These are phyloP conservation scores for Drosophila algonquin DNA, from an alignment of 2,888 invertebrate species.

Conservation along the genomic window DNA sequence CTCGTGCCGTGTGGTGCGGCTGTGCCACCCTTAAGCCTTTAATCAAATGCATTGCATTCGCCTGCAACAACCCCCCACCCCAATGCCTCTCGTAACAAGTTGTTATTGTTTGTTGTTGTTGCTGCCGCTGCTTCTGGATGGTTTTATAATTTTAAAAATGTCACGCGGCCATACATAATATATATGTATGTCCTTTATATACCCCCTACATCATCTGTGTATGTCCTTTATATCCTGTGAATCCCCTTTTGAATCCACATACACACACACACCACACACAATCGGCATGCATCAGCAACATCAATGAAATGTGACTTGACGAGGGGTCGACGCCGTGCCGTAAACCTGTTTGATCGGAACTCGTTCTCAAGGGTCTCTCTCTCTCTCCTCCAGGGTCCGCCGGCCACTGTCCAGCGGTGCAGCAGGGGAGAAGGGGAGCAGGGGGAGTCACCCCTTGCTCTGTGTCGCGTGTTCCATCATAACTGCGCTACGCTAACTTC, in stretches of 20 bases:
- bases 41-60: conserved; percentile 62
- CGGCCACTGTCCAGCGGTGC: conserved; percentile 55
- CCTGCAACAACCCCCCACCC: conserved; percentile 47
- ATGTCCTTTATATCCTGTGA: not conserved
- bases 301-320: conserved; percentile 74
- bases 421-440: conserved; percentile 47
- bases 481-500: conserved; percentile 16
- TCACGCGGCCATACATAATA: conserved; percentile 60
- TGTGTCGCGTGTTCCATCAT: conserved; percentile 74
- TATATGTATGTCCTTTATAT: not conserved
- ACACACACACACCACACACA: too few species aligned
- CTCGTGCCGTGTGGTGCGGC: conserved; percentile 39
- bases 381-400: not conserved
- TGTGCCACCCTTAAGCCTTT: conserved; percentile 62
- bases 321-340: conserved; percentile 46
- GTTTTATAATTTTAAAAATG: conserved; percentile 69
- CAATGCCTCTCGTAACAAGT: conserved; percentile 53
- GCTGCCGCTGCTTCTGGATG: conserved; percentile 31
- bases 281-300: conserved; percentile 63
- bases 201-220: not conserved
- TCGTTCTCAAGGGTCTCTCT: conserved; percentile 63
- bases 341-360: conserved; percentile 72
- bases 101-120: conserved; percentile 63
- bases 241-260: too few species aligned
- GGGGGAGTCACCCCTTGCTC: conserved; percentile 21